phyloP scores from a whole-genome alignment of 1,140 invertebrate species.

The Bombus turneri region DNA sequence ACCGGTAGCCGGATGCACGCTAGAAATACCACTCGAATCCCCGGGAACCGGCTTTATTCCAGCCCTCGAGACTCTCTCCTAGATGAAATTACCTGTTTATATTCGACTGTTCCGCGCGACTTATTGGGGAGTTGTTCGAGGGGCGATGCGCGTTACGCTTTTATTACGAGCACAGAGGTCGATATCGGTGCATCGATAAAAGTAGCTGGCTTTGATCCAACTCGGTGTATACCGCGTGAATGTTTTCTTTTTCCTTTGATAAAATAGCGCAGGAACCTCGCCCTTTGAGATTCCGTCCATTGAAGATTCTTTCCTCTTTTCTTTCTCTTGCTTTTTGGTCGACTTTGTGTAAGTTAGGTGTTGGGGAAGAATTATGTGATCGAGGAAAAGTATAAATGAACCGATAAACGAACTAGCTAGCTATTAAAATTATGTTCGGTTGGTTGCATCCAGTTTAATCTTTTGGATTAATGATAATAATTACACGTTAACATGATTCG shows the following conservation, averaged over 20 bases:
- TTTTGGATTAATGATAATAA: neutral
- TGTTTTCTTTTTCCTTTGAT: constrained; percentile 33
- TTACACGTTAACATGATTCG: neutral
- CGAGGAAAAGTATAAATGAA: neutral
- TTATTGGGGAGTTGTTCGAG: neutral
- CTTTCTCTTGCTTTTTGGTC: neutral
- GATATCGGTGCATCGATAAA: constrained; percentile 44
- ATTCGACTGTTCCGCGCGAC: constrained; percentile 1
- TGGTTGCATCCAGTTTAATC: neutral
- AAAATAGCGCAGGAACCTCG: constrained; percentile 35
- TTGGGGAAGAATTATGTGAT: neutral
- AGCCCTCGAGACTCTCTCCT: neutral
- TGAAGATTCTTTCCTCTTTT: neutral
- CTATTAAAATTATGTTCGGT: neutral
- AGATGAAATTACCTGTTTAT: constrained; percentile 14
- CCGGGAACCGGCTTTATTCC: neutral
- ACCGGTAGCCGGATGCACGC: neutral
- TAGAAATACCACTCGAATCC: neutral
- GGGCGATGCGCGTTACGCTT: constrained; percentile 1
- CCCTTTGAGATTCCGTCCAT: neutral
- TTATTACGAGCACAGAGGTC: constrained; percentile 42
- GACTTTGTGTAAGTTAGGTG: neutral
- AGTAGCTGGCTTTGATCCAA: constrained; percentile 54
- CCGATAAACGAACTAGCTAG: neutral
- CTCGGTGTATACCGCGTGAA: constrained; percentile 5